phyloP scores from a whole-genome alignment of 2,888 invertebrate species.

The Muscina levida region DNA sequence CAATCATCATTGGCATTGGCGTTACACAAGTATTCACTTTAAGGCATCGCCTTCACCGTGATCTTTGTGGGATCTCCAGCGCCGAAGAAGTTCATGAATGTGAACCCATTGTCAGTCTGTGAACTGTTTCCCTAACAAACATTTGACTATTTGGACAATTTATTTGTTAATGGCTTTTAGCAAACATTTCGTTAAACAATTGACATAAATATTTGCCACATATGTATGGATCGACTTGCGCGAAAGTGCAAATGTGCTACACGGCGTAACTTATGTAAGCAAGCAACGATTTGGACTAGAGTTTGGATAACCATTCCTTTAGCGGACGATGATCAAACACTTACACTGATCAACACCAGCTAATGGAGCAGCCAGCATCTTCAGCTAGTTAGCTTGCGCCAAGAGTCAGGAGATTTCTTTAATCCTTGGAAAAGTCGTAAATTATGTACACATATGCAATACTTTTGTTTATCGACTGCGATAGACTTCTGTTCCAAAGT shows the following conservation, averaged over 20 bases:
- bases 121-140: not conserved
- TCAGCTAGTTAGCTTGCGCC: too few species aligned
- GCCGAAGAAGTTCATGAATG: not conserved
- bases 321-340: conserved; percentile 24
- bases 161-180: conserved; percentile 65
- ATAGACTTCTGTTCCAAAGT: too few species aligned
- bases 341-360: not conserved
- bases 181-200: conserved; percentile 62
- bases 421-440: not conserved
- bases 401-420: not conserved
- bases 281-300: conserved; percentile 43
- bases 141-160: conserved; percentile 61
- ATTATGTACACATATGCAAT: not conserved
- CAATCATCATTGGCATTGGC: conserved; percentile 19
- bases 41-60: conserved; percentile 23
- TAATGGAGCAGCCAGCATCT: not conserved
- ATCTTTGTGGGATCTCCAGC: conserved; percentile 22
- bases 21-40: conserved; percentile 61
- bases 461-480: not conserved
- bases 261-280: conserved; percentile 50
- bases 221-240: not conserved
- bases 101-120: conserved; percentile 35
- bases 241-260: conserved; percentile 21
- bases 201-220: conserved; percentile 57
- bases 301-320: conserved; percentile 30